phyloP scores from a whole-genome alignment of 2,888 invertebrate species.

The Cheilosia variabilis region DNA sequence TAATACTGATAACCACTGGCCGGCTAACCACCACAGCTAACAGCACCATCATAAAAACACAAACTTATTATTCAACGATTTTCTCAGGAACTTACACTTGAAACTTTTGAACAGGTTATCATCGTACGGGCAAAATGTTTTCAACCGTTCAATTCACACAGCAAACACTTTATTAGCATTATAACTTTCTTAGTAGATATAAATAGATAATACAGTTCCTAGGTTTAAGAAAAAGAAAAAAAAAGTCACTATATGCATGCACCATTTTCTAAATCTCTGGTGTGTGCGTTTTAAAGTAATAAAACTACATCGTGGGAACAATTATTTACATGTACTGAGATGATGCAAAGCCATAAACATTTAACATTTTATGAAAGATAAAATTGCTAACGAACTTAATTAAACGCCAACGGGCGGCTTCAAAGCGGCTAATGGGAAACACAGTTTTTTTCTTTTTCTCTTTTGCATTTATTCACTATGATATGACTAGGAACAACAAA shows the following conservation, averaged over 20 bases:
- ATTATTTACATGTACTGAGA: constrained; percentile 28
- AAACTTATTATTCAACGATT: constrained; percentile 47
- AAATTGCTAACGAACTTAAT: constrained; percentile 67
- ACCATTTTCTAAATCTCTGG: background rate
- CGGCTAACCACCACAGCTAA: constrained; percentile 28
- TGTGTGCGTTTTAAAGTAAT: constrained; percentile 29
- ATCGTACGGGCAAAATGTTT: constrained; percentile 8
- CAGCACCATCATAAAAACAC: constrained; percentile 38
- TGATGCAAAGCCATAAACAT: constrained; percentile 28
- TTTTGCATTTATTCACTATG: background rate
- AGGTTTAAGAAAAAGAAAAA: background rate
- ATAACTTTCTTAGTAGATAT: constrained; percentile 15
- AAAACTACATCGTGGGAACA: constrained; percentile 58
- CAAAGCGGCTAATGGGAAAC: background rate
- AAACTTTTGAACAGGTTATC: constrained; percentile 29
- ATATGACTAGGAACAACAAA: background rate
- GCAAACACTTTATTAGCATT: constrained; percentile 29
- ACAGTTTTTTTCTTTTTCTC: background rate
- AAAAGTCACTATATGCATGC: background rate
- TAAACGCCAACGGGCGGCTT: constrained; percentile 16
- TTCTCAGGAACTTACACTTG: constrained; percentile 40
- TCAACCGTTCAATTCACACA: constrained; percentile 37
- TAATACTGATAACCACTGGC: constrained; percentile 51
- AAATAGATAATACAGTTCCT: constrained; percentile 5
- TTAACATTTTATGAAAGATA: constrained; percentile 53